These are phyloP conservation scores for Poeciliopsis gracilis DNA, from an alignment of 2,797 vertebrate species.

Conservation along the genomic window DNA sequence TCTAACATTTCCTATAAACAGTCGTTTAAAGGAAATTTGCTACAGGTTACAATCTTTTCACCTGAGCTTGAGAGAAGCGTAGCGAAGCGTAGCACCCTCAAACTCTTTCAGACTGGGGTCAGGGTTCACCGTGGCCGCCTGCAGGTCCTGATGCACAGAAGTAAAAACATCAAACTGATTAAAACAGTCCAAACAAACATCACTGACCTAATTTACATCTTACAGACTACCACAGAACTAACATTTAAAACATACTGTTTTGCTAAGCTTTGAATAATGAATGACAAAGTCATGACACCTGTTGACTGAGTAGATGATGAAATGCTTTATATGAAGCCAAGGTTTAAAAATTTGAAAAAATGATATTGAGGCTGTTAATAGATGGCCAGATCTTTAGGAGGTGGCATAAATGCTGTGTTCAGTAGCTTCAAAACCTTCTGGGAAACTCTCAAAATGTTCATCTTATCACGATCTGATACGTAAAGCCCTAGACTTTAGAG, in stretches of 20 bases:
- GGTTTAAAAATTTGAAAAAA: neutral
- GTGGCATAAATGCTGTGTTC: neutral
- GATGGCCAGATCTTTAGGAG: neutral
- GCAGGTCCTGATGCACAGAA: slow-evolving; percentile 87
- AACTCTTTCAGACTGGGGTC: slow-evolving; percentile 99
- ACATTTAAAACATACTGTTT: neutral
- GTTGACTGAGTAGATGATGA: neutral
- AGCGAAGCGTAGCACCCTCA: slow-evolving; percentile 96
- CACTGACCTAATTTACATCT: slow-evolving; percentile 5
- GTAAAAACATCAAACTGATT: slow-evolving; percentile 44
- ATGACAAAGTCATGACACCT: neutral
- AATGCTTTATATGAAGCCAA: neutral
- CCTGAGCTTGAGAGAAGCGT: slow-evolving; percentile 96
- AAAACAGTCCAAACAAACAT: slow-evolving; percentile 15
- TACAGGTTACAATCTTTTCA: slow-evolving; percentile 52
- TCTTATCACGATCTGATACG: neutral
- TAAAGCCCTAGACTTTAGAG: neutral
- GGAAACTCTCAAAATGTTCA: neutral
- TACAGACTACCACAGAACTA: slow-evolving; percentile 10
- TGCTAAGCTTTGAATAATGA: neutral
- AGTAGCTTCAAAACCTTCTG: neutral
- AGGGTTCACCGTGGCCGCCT: slow-evolving; percentile 94
- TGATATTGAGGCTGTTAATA: neutral
- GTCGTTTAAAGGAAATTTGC: neutral
- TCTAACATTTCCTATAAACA: neutral